A percentile compares a stretch with the other conserved stretches of the same genome.
Evolutionary conservation across 2,797 vertebrate species (phyloP).

Genomic region (Scolopax rusticola): DNA sequence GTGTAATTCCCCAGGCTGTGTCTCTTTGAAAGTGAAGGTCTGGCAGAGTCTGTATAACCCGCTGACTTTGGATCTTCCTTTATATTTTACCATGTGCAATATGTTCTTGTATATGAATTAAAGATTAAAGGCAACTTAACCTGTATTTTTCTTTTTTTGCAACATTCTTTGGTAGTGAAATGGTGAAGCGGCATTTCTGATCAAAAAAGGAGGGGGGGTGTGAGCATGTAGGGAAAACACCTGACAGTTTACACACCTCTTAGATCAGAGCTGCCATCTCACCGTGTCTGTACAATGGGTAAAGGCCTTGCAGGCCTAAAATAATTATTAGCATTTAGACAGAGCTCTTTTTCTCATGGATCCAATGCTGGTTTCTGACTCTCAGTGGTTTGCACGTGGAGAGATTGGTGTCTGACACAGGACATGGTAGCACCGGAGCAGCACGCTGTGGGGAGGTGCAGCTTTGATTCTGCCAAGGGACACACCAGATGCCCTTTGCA

Average conservation of each 20-base stretch:
- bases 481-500: not conserved
- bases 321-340: not conserved
- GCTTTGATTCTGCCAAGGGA: accelerated
- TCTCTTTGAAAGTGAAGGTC: slow-evolving; percentile 82
- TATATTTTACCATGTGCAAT: slow-evolving; percentile 64
- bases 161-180: not conserved
- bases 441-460: accelerated
- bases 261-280: not conserved
- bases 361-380: accelerated
- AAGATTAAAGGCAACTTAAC: slow-evolving; percentile 82
- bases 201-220: not conserved
- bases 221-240: not conserved
- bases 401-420: accelerated
- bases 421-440: too few relatives aligned
- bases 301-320: not conserved
- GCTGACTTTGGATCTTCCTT: slow-evolving; percentile 75
- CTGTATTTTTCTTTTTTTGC: slow-evolving; percentile 55
- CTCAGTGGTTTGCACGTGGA: accelerated
- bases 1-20: slow-evolving; percentile 82
- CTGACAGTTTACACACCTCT: not conserved
- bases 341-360: not conserved
- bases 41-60: slow-evolving; percentile 75
- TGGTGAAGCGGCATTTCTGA: not conserved
- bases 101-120: slow-evolving; percentile 75
- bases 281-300: accelerated